A percentile compares a stretch with the other conserved stretches of the same genome.
Evolutionary conservation across 1,140 invertebrate species (phyloP).

Genomic region (Drosophila jambulina): DNA sequence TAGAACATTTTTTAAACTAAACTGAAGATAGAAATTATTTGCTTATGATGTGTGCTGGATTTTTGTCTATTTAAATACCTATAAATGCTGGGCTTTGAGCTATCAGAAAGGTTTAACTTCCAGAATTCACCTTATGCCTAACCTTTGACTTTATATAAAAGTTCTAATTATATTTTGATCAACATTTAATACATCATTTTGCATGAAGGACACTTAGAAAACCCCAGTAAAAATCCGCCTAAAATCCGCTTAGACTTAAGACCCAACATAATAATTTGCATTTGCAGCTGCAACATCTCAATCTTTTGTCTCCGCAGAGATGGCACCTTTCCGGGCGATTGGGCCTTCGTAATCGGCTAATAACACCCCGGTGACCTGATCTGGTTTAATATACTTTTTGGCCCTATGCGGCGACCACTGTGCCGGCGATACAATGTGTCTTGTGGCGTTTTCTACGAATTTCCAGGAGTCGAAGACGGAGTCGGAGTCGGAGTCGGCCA

Average conservation of each 20-base stretch:
- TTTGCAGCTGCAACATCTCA: constrained; percentile 18
- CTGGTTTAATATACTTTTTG: constrained; percentile 7
- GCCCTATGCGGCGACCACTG: constrained; percentile 49
- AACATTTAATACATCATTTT: background rate
- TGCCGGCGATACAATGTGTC: constrained; percentile 39
- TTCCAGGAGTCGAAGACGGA: constrained; percentile 38
- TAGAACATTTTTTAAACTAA: background rate
- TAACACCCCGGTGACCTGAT: constrained; percentile 32
- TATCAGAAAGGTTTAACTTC: background rate
- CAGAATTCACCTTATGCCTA: background rate
- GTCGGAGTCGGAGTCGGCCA: constrained; percentile 6
- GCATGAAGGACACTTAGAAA: background rate
- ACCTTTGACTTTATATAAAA: background rate
- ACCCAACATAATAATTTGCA: constrained; percentile 7
- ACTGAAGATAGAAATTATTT: background rate
- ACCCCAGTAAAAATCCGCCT: background rate
- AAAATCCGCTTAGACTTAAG: background rate
- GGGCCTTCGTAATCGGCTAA: constrained; percentile 34
- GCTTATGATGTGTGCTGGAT: background rate
- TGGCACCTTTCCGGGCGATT: constrained; percentile 17
- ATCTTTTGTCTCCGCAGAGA: constrained; percentile 22
- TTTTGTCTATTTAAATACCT: background rate
- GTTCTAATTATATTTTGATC: background rate
- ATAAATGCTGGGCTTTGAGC: background rate
- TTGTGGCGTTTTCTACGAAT: constrained; percentile 69